Evolutionary conservation across 2,797 vertebrate species (phyloP), one percentile per base, ranked within the genome.

Genomic region (Gambusia yucatana): DNA sequence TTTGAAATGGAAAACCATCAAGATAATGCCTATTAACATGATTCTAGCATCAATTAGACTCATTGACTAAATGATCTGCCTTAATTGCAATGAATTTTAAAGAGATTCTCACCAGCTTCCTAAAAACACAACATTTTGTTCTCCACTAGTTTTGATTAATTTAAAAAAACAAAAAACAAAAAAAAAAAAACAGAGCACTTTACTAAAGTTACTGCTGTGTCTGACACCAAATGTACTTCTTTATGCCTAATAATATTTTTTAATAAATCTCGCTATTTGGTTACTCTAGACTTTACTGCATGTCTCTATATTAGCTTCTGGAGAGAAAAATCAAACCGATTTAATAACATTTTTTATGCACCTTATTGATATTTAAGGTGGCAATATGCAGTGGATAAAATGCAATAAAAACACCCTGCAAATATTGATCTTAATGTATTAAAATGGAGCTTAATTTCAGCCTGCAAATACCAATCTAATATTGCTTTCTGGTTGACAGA

Each of bases 401-500:
- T 46, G 67, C 67, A 44, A 44, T 70, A 70, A 46, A 41, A 43
- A 44, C 6, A 7, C 20, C 47, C 48, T 14, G 28, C 33, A 73
- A 50, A 73, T 73, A 52, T 52, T 73, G 17, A 52, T 50, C 1
- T 73, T 36, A 52, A 52, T 61, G 14, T 70, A 70, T 70, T 70
- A 46, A 44, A 46, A 70, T n/a, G 13, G 11, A 70, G 41, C 67
- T 46, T 46, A 28, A 44, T 70, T 70, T 44, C 41, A 70, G 13
- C 25, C 41, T 70, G 41, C 70, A 50, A 28, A 33, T 39, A 7
- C 20, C 30, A 36, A 0, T 52, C 6, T 46, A 59, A 69, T 50
- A 70, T 46, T 33, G 39, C 55, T 48, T 73, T 25, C 41, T 41
- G 69, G 44, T 50, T 70, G 6, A 71, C 10, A 70, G 11, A 39